Evolutionary conservation across 2,113 vertebrate species (phyloP).

Genomic region (Oenanthe oenanthe): DNA sequence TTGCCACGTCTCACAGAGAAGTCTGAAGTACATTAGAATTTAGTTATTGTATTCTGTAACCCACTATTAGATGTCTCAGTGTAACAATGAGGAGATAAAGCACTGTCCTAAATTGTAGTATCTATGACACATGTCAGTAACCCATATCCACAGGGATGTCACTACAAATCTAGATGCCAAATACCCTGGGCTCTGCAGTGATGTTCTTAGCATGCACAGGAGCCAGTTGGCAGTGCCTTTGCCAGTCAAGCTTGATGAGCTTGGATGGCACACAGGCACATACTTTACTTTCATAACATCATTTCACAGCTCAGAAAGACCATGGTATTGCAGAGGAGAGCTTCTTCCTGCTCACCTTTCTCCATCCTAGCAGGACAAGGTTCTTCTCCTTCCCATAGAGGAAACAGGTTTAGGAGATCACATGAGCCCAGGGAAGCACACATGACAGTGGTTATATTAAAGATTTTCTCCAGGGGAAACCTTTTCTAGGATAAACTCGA

Average conservation of each 20-base stretch:
- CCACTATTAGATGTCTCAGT: neutral
- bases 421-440: neutral
- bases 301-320: neutral
- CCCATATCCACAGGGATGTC: conserved; percentile 5
- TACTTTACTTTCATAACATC: neutral
- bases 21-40: neutral
- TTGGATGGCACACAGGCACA: neutral
- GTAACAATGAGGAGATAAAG: neutral
- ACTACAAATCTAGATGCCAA: conserved; percentile 43
- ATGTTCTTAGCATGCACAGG: neutral
- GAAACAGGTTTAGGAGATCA: neutral
- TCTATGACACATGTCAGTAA: neutral
- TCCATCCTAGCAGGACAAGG: neutral
- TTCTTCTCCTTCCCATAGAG: neutral
- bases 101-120: neutral
- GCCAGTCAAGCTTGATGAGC: neutral
- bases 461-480: neutral
- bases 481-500: neutral
- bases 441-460: neutral
- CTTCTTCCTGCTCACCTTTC: neutral
- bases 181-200: conserved; percentile 37
- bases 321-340: neutral
- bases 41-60: neutral
- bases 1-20: neutral
- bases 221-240: conserved; percentile 38